Base-by-base conservation (phyloP, 2,888 invertebrate genomes). In the Rhimphoctona megacephalus region DNA sequence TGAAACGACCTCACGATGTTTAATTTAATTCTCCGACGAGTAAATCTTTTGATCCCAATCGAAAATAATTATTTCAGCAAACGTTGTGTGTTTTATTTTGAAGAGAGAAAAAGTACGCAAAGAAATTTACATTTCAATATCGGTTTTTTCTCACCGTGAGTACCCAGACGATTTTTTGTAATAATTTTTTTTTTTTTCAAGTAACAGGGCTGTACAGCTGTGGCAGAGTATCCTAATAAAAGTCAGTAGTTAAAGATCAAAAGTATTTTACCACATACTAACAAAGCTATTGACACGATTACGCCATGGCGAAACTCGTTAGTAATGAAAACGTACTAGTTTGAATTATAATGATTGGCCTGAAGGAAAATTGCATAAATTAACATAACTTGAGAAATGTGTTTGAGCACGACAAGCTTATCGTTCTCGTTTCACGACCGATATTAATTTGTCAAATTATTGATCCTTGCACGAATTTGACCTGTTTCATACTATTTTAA, bases 11-110 rank as follows among this genome's bases (percentile, higher is more conserved):
- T 61, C 39, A 30, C 67, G 76, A 74, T 80, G 67, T 82, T 70
- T 82, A 80, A 83, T 79, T 76, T 76, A 17, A 85, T 67, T 64
- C 66, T 36, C 19, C 33, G 54, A 69, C 52, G 30, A 61, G 25
- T 22, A 19, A 79, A 39, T 67, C 33, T 74, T 54, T 73, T 64
- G 57, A 76, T 61, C n/a, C 80, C 6, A 57, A 30, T 17, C n/a
- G 2, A 4, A 17, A 52, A 67, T 69, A 52, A 9, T n/a, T 2
- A 49, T 49, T 49, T 30, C 11, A 43, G 8, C 36, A 67, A 43
- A 33, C 54, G 22, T 52, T 36, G 30, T 39, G 49, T 43, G 33
- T 39, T 43, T 33, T 36, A 66, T 49, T 19, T 46, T 43, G n/a
- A 2, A 8, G 17, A 54, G 43, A 73, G 8, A 52, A 64, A 76